Conservation (phyloP, 2,113 vertebrate species). For the Rhadina sibilatrix region DNA sequence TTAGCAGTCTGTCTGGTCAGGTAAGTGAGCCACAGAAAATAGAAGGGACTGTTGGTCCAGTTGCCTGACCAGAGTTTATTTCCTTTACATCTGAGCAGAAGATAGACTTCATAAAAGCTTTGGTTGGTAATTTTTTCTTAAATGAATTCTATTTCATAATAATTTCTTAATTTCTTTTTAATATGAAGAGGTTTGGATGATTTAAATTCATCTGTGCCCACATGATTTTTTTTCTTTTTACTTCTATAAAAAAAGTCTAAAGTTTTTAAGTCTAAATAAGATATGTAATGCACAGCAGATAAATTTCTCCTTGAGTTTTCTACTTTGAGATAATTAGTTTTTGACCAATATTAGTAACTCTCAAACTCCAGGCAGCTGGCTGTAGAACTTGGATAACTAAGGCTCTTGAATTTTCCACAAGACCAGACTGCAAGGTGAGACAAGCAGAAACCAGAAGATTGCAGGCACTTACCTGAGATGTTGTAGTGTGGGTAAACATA, state of each 20-base stretch:
- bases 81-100: not conserved
- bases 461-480: not conserved
- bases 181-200: not conserved
- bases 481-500: not conserved
- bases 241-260: not conserved
- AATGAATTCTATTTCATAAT: not conserved
- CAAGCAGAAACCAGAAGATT: conserved; percentile 13
- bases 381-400: not conserved
- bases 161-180: not conserved
- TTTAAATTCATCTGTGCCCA: not conserved
- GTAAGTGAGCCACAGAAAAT: not conserved
- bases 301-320: not conserved
- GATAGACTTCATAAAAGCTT: not conserved
- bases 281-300: not conserved
- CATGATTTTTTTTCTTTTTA: not conserved
- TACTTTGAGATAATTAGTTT: not conserved
- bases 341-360: not conserved
- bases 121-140: not conserved
- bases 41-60: not conserved
- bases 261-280: fast-evolving
- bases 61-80: not conserved
- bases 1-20: not conserved
- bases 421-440: not conserved
- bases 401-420: not conserved
- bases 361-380: not conserved